Percentiles rank a stretch among this genome's conserved stretches.
Conservation (phyloP, 2,888 invertebrate genomes). For the Orchesellides sinensis region DNA sequence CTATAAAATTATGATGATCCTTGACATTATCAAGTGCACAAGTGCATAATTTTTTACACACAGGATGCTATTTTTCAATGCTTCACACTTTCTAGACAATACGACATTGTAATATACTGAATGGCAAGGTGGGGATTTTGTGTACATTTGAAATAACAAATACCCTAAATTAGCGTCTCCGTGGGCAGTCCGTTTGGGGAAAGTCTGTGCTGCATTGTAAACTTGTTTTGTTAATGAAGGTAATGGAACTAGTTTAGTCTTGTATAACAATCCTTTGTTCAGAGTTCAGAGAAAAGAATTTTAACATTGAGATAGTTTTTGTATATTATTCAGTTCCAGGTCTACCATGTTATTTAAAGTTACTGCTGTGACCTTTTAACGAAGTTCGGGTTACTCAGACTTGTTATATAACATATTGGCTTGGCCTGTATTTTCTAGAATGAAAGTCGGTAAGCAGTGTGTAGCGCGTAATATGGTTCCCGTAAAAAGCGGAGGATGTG, state of each 20-base stretch:
- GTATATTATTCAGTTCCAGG: too few species aligned
- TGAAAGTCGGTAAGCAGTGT: constrained; percentile 6
- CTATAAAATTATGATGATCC: constrained; percentile 63
- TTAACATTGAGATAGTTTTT: too few species aligned
- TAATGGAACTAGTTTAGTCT: too few species aligned
- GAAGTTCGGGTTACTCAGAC: too few species aligned
- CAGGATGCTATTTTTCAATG: background rate
- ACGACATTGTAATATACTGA: background rate
- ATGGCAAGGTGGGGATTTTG: background rate
- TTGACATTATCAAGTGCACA: constrained; percentile 57
- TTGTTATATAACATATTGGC: too few species aligned
- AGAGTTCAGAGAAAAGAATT: background rate
- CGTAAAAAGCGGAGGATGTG: constrained; percentile 10
- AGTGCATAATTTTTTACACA: constrained; percentile 25
- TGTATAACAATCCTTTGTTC: too few species aligned
- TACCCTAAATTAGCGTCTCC: background rate
- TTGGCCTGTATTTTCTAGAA: too few species aligned
- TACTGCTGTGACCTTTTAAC: background rate
- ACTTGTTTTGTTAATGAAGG: background rate
- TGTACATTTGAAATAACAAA: too few species aligned
- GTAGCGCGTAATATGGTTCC: background rate
- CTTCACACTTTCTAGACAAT: background rate
- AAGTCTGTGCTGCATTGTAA: background rate
- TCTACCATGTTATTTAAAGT: background rate
- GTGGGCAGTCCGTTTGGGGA: background rate